phyloP scores from a whole-genome alignment of 2,888 invertebrate species.

The Lithosia quadra region DNA sequence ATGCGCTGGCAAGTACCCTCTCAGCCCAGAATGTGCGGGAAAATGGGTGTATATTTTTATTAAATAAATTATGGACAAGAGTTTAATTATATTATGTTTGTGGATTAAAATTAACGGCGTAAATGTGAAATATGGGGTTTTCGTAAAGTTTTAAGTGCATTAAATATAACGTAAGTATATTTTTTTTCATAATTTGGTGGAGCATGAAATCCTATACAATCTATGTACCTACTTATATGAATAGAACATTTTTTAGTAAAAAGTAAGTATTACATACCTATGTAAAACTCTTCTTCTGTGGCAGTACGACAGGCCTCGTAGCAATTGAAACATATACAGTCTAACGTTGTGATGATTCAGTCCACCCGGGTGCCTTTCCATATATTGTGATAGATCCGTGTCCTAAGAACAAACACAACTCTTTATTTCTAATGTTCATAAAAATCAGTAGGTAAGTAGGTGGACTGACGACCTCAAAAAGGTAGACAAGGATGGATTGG shows the following conservation, averaged over 20 bases:
- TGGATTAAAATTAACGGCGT: background rate
- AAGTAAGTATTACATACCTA: conserved; percentile 65
- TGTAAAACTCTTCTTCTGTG: conserved; percentile 98
- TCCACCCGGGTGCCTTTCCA: conserved; percentile 98
- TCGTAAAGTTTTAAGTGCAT: background rate
- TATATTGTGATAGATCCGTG: conserved; percentile 99
- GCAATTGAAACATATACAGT: conserved; percentile 98
- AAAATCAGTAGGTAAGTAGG: no score
- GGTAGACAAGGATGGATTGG: background rate
- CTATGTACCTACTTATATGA: background rate
- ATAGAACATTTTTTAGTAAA: background rate
- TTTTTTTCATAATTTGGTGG: background rate
- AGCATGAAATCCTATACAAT: background rate
- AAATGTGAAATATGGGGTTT: background rate
- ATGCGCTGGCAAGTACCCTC: conserved; percentile 11
- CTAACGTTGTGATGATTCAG: conserved; percentile 97
- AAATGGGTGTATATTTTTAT: conserved; percentile 9
- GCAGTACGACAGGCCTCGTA: conserved; percentile 98
- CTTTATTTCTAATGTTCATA: background rate
- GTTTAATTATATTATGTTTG: conserved; percentile 6
- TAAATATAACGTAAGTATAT: background rate
- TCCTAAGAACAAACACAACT: conserved; percentile 88
- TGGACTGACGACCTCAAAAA: background rate
- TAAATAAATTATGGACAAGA: conserved; percentile 8
- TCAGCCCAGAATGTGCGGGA: background rate